phyloP scores from a whole-genome alignment of 2,888 invertebrate genomes.

The Colletes collaris region DNA sequence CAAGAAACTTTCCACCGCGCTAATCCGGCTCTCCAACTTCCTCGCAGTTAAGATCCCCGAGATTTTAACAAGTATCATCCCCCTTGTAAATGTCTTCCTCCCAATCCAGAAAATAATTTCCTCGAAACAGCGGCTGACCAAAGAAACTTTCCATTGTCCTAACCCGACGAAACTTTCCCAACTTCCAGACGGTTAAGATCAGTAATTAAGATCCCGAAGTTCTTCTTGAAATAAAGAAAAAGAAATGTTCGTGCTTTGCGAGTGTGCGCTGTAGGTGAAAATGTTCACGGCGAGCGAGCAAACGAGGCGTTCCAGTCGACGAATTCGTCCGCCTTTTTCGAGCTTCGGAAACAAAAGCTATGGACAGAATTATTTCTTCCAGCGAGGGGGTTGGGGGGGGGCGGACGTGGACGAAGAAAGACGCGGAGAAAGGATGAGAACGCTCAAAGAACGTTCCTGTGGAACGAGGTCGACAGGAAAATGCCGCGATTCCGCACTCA shows the following conservation, averaged over 20 bases:
- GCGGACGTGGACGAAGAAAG: not conserved
- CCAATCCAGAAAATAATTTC: not conserved
- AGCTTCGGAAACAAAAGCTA: conserved; percentile 22
- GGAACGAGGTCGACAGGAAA: conserved; percentile 53
- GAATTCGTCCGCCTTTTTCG: conserved; percentile 20
- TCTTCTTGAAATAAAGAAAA: not conserved
- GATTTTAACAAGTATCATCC: too few relatives aligned
- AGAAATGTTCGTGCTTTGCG: not conserved
- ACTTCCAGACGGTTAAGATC: not conserved
- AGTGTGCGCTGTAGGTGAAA: not conserved
- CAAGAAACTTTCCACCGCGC: too few relatives aligned
- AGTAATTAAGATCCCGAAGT: not conserved
- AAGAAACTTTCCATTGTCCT: not conserved
- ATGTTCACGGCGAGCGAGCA: not conserved
- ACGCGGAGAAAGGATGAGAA: not conserved
- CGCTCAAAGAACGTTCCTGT: conserved; percentile 20
- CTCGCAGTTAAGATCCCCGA: too few relatives aligned
- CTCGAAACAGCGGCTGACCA: not conserved
- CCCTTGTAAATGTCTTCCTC: not conserved
- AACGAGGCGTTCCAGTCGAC: conserved; percentile 5
- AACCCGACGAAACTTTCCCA: not conserved
- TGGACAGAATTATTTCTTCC: conserved; percentile 42
- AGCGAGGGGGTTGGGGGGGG: not conserved
- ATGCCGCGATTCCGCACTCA: conserved; percentile 36
- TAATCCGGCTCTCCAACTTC: too few relatives aligned